Evolutionary conservation across 2,888 invertebrate genomes (phyloP).

Genomic region (Eurytoma adleriae): DNA sequence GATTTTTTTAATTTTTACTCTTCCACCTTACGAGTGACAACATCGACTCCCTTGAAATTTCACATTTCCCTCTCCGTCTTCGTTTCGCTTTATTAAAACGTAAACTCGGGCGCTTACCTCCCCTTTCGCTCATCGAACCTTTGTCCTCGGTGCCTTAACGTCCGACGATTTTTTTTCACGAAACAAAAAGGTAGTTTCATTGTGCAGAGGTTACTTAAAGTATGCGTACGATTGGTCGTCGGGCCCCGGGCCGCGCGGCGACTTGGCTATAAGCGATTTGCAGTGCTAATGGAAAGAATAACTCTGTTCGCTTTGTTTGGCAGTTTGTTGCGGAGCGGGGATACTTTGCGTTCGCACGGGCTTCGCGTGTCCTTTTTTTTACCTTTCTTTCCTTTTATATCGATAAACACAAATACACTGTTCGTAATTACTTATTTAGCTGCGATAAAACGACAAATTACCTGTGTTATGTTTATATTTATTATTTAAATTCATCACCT

Average conservation of each 20-base stretch:
- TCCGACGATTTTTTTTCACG: neutral
- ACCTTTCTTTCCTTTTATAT: conserved; percentile 17
- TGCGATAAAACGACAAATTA: conserved; percentile 62
- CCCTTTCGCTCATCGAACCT: neutral
- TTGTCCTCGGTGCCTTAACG: too few species aligned
- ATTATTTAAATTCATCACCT: conserved; percentile 62
- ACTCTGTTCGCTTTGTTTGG: neutral
- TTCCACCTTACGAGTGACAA: too few species aligned
- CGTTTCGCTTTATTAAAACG: neutral
- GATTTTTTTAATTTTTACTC: too few species aligned
- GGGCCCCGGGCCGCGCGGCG: too few species aligned
- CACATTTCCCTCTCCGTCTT: neutral
- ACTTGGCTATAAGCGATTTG: too few species aligned
- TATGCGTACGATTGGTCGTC: neutral
- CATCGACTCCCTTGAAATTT: too few species aligned
- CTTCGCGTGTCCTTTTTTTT: neutral
- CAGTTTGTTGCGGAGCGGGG: neutral
- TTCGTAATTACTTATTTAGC: conserved; percentile 58
- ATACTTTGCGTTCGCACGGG: conserved; percentile 14
- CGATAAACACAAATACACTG: conserved; percentile 58
- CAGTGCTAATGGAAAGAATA: conserved; percentile 7
- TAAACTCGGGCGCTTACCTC: neutral
- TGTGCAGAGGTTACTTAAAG: neutral
- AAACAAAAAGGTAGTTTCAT: neutral
- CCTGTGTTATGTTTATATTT: conserved; percentile 42